phyloP scores from a whole-genome alignment of 2,797 vertebrate species.

The Enteromius anoplus region DNA sequence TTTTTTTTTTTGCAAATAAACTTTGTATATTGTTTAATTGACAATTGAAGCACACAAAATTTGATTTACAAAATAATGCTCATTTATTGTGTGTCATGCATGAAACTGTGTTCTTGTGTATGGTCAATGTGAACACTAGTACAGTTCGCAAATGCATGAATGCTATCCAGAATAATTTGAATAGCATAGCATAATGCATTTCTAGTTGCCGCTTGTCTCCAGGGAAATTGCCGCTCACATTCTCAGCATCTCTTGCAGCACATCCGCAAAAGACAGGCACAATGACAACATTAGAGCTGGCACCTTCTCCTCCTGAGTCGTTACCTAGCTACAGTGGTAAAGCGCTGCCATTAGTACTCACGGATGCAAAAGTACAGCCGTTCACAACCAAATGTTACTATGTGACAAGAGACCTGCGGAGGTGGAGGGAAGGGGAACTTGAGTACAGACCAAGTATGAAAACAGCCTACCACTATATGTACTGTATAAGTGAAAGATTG shows the following conservation, averaged over 20 bases:
- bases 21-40: not conserved
- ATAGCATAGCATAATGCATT: not conserved
- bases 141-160: not conserved
- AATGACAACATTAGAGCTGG: slow-evolving; percentile 22
- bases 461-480: not conserved
- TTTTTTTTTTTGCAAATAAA: too few relatives aligned
- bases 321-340: slow-evolving; percentile 21
- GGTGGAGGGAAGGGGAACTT: not conserved
- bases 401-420: not conserved
- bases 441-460: not conserved
- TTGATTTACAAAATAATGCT: not conserved
- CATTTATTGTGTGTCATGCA: not conserved
- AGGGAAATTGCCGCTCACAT: not conserved
- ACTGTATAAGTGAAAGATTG: not conserved
- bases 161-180: not conserved
- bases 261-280: slow-evolving; percentile 3
- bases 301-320: slow-evolving; percentile 13
- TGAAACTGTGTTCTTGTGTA: not conserved
- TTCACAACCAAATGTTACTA: slow-evolving; percentile 5
- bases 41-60: not conserved
- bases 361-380: slow-evolving; percentile 6
- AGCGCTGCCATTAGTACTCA: slow-evolving; percentile 5
- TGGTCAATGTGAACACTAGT: not conserved
- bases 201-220: not conserved
- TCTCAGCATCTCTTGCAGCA: slow-evolving; percentile 10